Evolutionary conservation across 1,140 invertebrate species (phyloP).

Genomic region (Nixonia krombeini): DNA sequence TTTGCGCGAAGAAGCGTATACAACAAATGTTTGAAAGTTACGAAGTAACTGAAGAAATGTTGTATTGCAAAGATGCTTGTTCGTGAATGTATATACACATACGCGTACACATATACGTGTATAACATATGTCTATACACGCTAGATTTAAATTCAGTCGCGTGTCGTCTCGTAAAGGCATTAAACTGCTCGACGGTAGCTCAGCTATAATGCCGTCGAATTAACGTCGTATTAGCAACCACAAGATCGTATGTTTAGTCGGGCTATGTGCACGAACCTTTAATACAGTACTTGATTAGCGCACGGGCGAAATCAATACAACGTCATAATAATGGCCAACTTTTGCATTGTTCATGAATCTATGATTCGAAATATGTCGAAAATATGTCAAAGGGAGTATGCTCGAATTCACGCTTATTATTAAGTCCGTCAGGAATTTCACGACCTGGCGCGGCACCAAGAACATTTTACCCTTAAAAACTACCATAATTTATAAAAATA

Average conservation of each 20-base stretch:
- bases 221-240: conserved; percentile 48
- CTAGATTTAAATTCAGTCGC: conserved; percentile 48
- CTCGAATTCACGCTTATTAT: too few species aligned
- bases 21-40: too few species aligned
- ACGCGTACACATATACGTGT: not conserved
- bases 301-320: conserved; percentile 18
- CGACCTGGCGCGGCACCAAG: too few species aligned
- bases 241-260: conserved; percentile 31
- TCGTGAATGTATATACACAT: not conserved
- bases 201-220: conserved; percentile 50
- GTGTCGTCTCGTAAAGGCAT: conserved; percentile 35
- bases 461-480: too few species aligned
- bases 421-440: too few species aligned
- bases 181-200: conserved; percentile 34
- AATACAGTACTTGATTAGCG: conserved; percentile 30
- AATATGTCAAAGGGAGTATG: too few species aligned
- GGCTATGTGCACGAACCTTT: conserved; percentile 39
- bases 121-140: too few species aligned
- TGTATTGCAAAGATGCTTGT: not conserved
- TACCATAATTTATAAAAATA: too few species aligned
- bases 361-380: too few species aligned
- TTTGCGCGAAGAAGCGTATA: too few species aligned
- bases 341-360: too few species aligned
- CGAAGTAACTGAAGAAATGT: not conserved
- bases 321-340: conserved; percentile 9